These are phyloP conservation scores for Agrochola macilenta DNA, from an alignment of 2,888 invertebrate genomes.

Conservation along the genomic window DNA sequence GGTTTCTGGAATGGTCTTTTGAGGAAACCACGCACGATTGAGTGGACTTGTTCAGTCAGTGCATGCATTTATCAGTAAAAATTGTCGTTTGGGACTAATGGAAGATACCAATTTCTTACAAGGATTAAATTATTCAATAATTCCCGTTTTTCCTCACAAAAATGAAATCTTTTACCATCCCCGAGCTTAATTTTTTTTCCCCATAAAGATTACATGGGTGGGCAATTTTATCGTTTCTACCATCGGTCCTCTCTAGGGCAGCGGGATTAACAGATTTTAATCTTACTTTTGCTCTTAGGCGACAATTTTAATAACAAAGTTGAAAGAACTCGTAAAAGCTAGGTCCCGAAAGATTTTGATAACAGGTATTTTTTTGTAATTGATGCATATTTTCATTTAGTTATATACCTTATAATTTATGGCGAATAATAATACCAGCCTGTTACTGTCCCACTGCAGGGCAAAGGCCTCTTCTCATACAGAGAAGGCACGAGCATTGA, in stretches of 20 bases:
- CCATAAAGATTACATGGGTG: conserved; percentile 60
- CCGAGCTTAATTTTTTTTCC: conserved; percentile 44
- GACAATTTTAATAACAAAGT: conserved; percentile 65
- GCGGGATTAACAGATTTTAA: conserved; percentile 74
- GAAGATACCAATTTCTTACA: not conserved
- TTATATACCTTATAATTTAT: too few relatives aligned
- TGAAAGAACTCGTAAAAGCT: conserved; percentile 38
- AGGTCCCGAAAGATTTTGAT: conserved; percentile 35
- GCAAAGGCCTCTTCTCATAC: too few relatives aligned
- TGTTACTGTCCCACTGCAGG: too few relatives aligned
- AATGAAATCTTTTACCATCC: conserved; percentile 20
- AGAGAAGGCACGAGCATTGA: too few relatives aligned
- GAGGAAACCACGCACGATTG: too few relatives aligned
- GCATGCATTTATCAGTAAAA: too few relatives aligned
- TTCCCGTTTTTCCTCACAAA: conserved; percentile 8
- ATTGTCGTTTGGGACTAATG: not conserved
- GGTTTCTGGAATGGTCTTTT: too few relatives aligned
- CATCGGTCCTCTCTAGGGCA: conserved; percentile 58
- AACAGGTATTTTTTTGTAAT: conserved; percentile 31
- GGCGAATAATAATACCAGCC: too few relatives aligned
- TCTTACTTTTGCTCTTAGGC: conserved; percentile 70
- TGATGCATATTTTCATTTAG: not conserved
- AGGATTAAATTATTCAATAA: not conserved
- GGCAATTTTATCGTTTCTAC: conserved; percentile 60
- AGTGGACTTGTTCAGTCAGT: too few relatives aligned